Percentiles rank a stretch among this genome's conserved stretches.
Conservation (phyloP, 2,797 vertebrate genomes). For the Scolopax rusticola region DNA sequence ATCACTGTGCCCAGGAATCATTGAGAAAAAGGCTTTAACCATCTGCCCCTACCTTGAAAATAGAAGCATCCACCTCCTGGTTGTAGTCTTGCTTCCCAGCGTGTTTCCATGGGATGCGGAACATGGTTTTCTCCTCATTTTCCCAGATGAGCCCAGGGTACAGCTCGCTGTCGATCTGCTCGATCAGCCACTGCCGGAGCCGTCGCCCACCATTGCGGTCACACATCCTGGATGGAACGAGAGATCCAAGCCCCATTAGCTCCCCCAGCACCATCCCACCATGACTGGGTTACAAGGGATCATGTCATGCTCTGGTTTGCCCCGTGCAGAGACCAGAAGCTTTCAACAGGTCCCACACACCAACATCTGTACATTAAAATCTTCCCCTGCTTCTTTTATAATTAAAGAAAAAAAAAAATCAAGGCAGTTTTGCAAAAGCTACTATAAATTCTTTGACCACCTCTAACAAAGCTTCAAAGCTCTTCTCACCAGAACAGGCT, state of each 20-base stretch:
- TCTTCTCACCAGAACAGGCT: not conserved
- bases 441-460: not conserved
- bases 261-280: not conserved
- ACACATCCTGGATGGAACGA: constrained; percentile 78
- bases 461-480: not conserved
- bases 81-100: constrained; percentile 99
- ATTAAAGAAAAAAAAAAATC: not conserved
- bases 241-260: not conserved
- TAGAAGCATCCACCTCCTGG: constrained; percentile 97
- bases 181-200: constrained; percentile 96
- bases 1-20: rapidly evolving
- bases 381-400: not conserved
- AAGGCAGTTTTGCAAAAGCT: not conserved
- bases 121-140: constrained; percentile 89
- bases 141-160: constrained; percentile 96
- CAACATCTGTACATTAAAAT: rapidly evolving
- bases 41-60: constrained; percentile 90
- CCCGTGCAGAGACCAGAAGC: rapidly evolving
- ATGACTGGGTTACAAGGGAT: rapidly evolving
- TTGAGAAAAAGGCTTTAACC: rapidly evolving
- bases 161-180: constrained; percentile 92
- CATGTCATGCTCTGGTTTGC: rapidly evolving
- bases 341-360: rapidly evolving
- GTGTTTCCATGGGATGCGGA: constrained; percentile 98
- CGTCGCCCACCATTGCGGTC: constrained; percentile 88